Evolutionary conservation across 2,113 vertebrate species (phyloP).

Genomic region (Archilochus colubris): DNA sequence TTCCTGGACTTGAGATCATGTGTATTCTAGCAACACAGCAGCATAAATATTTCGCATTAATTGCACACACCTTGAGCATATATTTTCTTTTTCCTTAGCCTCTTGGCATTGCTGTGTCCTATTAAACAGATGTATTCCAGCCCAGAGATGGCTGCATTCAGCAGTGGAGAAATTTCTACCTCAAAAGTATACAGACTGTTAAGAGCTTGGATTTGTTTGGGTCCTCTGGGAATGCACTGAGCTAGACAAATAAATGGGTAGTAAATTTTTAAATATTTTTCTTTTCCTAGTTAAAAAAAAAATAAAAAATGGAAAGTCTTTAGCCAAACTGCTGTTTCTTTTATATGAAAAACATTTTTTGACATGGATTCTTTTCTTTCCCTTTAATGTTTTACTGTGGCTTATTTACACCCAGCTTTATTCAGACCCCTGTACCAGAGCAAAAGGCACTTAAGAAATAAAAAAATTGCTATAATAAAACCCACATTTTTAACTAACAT

Average conservation of each 20-base stretch:
- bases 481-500: not conserved
- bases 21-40: not conserved
- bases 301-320: not conserved
- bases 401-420: not conserved
- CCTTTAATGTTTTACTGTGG: not conserved
- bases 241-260: not conserved
- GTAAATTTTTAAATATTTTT: not conserved
- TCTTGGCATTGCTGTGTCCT: not conserved
- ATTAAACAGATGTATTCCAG: not conserved
- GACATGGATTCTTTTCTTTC: not conserved
- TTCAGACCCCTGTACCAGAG: not conserved
- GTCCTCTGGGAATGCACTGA: not conserved
- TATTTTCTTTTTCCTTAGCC: not conserved
- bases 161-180: not conserved
- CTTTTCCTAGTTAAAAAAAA: not conserved
- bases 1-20: conserved; percentile 25
- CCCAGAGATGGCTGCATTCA: not conserved
- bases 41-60: conserved; percentile 41
- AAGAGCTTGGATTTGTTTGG: not conserved
- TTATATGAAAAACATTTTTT: not conserved
- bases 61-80: not conserved
- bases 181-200: not conserved
- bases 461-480: not conserved
- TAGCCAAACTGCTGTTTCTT: not conserved
- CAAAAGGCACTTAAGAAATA: not conserved